Evolutionary conservation across 1,140 invertebrate species (phyloP).

Genomic region (Rhynchophorus ferrugineus): DNA sequence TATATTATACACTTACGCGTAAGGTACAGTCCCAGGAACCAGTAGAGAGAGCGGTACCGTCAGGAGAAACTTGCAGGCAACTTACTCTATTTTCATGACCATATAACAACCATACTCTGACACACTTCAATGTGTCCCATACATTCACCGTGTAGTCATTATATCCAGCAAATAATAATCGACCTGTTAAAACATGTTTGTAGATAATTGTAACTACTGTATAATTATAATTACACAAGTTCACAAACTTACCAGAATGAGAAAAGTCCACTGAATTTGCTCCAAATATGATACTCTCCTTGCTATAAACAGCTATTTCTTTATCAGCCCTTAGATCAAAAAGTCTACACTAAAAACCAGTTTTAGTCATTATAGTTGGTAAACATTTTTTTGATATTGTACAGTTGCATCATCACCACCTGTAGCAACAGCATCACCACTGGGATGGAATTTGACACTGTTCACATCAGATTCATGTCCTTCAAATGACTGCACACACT

Average conservation of each 20-base stretch:
- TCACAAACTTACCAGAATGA: conserved; percentile 80
- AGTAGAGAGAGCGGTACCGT: conserved; percentile 95
- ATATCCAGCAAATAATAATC: conserved; percentile 95
- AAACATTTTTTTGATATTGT: no score
- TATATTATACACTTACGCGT: conserved; percentile 52
- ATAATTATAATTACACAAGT: neutral
- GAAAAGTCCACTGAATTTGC: conserved; percentile 98
- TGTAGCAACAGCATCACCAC: conserved; percentile 95
- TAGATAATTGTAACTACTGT: neutral
- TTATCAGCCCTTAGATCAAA: conserved; percentile 97
- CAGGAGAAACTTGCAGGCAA: conserved; percentile 89
- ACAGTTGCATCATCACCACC: conserved; percentile 97
- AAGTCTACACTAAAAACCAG: conserved; percentile 81
- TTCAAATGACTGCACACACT: conserved; percentile 98
- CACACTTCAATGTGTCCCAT: conserved; percentile 96
- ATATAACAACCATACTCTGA: conserved; percentile 83
- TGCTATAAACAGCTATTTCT: conserved; percentile 93
- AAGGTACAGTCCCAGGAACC: conserved; percentile 98
- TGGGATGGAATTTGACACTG: conserved; percentile 97
- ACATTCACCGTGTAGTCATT: conserved; percentile 98
- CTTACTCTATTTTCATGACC: conserved; percentile 98
- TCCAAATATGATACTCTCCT: conserved; percentile 97
- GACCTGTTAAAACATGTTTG: conserved; percentile 52
- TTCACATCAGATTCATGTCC: conserved; percentile 98
- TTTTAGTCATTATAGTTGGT: no score